Percentiles rank a stretch among this genome's conserved stretches.
These are phyloP conservation scores for Pogoniulus pusillus DNA, from an alignment of 2,797 vertebrate genomes.

Conservation along the genomic window DNA sequence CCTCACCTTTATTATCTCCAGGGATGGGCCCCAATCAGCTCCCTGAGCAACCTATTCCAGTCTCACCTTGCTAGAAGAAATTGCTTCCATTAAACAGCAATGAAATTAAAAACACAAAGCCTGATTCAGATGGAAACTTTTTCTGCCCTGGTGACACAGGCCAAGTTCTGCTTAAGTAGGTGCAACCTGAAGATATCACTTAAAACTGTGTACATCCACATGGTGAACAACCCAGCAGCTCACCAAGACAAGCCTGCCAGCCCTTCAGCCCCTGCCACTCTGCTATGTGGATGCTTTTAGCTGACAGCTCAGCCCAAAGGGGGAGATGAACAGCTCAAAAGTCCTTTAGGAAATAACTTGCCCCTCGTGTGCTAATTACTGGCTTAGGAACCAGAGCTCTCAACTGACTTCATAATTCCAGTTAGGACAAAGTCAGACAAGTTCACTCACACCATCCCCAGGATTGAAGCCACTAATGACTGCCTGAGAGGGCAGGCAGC, in stretches of 20 bases:
- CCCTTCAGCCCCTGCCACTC: not conserved
- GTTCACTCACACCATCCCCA: not conserved
- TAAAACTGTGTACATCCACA: fast-evolving
- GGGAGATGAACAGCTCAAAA: not conserved
- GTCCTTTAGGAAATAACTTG: not conserved
- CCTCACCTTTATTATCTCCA: no score
- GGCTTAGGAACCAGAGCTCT: not conserved
- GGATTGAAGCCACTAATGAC: not conserved
- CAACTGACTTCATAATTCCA: not conserved
- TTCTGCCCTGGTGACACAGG: not conserved
- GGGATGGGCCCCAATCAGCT: no score
- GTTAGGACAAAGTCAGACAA: not conserved
- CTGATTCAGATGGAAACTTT: fast-evolving
- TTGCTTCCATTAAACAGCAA: not conserved
- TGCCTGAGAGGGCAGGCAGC: not conserved
- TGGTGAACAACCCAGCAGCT: not conserved
- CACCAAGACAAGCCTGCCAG: not conserved
- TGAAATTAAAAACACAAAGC: not conserved
- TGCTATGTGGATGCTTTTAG: not conserved
- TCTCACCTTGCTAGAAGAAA: not conserved
- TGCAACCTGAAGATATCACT: not conserved
- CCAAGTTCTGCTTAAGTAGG: not conserved
- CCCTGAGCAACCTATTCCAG: no score
- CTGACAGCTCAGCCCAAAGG: not conserved
- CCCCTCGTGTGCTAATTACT: not conserved